Conservation (phyloP, 2,113 vertebrate species). For the Labrus mixtus region DNA sequence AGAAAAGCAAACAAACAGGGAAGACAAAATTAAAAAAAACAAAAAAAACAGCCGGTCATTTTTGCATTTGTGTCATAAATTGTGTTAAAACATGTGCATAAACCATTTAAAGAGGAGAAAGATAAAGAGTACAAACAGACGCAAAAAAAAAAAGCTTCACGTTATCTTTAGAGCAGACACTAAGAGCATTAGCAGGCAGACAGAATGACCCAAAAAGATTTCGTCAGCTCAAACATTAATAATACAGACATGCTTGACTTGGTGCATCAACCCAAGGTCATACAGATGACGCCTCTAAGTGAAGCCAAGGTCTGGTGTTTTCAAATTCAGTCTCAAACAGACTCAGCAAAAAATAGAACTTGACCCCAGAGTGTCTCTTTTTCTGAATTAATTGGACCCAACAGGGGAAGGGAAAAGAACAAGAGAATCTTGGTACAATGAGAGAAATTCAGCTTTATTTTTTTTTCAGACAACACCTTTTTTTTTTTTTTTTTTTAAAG, state of each 20-base stretch:
- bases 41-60: no score
- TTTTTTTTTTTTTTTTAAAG: no score
- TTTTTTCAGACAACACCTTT: no score
- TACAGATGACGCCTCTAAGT: conserved; percentile 27
- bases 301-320: conserved; percentile 22
- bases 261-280: conserved; percentile 48
- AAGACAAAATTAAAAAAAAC: no score
- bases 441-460: neutral
- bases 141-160: neutral
- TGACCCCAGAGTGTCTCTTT: conserved; percentile 29
- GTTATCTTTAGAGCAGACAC: neutral
- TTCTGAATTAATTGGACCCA: conserved; percentile 52
- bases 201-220: conserved; percentile 31
- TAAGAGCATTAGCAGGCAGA: neutral
- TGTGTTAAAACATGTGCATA: neutral
- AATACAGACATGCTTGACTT: conserved; percentile 34
- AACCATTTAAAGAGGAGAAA: neutral
- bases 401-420: neutral
- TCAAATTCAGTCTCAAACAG: conserved; percentile 21
- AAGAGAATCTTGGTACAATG: neutral
- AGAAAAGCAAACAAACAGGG: conserved; percentile 36
- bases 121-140: neutral
- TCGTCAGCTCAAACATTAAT: conserved; percentile 38
- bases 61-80: neutral
- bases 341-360: conserved; percentile 58